Conservation (phyloP, 2,888 invertebrate genomes). For the Oscheius sp. region DNA sequence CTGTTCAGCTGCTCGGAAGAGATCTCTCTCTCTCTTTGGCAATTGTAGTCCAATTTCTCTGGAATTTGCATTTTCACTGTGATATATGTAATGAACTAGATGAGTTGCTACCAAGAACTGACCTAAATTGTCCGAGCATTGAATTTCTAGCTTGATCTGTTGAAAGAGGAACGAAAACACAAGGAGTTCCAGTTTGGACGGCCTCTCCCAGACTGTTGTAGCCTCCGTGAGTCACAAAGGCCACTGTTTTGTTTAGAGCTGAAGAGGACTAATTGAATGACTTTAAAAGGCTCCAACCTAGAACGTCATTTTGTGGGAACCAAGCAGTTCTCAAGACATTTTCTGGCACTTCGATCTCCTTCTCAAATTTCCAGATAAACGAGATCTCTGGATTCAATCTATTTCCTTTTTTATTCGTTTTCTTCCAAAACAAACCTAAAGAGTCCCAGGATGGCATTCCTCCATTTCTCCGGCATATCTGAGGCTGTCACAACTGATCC, state of each 20-base stretch:
- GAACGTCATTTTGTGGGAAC: constrained; percentile 22
- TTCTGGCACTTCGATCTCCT: constrained; percentile 26
- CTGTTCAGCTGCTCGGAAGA: background rate
- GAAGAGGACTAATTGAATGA: too few relatives aligned
- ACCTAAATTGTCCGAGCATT: constrained; percentile 16
- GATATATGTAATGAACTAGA: too few relatives aligned
- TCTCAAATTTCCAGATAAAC: constrained; percentile 32
- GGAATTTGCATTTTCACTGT: too few relatives aligned
- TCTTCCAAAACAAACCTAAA: too few relatives aligned
- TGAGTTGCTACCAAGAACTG: too few relatives aligned
- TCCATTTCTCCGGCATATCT: constrained; percentile 29
- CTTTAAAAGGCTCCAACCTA: constrained; percentile 6
- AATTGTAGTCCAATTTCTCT: constrained; percentile 20
- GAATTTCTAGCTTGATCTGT: constrained; percentile 22
- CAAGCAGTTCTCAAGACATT: constrained; percentile 20
- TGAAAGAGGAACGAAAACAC: constrained; percentile 25
- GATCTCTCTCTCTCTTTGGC: constrained; percentile 8
- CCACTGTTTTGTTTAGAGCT: constrained; percentile 20
- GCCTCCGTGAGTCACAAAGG: constrained; percentile 29
- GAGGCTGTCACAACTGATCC: constrained; percentile 17
- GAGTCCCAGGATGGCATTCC: constrained; percentile 8
- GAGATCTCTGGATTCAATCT: constrained; percentile 24
- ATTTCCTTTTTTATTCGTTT: too few relatives aligned
- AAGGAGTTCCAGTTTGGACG: constrained; percentile 18
- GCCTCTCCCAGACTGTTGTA: constrained; percentile 34